Evolutionary conservation across 2,888 invertebrate genomes (phyloP).

Genomic region (Xylophagus ater): DNA sequence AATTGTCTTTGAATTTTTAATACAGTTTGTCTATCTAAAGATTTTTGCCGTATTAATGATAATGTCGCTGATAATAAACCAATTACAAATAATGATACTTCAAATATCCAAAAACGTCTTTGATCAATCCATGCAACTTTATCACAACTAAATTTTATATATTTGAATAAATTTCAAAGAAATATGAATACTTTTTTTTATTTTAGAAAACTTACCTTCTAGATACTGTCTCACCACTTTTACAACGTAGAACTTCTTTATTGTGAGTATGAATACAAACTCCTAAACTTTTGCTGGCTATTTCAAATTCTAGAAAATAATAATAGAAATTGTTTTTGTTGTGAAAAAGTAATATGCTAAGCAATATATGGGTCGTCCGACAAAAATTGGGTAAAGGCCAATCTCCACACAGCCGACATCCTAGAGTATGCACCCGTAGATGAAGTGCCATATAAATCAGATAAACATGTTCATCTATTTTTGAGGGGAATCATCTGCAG

Average conservation of each 20-base stretch:
- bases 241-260: slow-evolving; percentile 71
- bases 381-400: no score
- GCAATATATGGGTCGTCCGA: no score
- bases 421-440: no score
- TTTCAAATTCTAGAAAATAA: slow-evolving; percentile 57
- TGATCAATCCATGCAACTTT: slow-evolving; percentile 75
- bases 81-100: slow-evolving; percentile 27
- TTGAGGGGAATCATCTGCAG: no score
- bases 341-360: not conserved
- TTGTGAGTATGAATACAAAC: slow-evolving; percentile 74
- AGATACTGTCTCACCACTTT: slow-evolving; percentile 67
- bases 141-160: slow-evolving; percentile 54
- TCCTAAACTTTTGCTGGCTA: slow-evolving; percentile 67
- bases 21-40: slow-evolving; percentile 16
- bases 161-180: slow-evolving; percentile 8
- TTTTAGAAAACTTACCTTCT: slow-evolving; percentile 46
- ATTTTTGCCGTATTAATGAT: slow-evolving; percentile 28
- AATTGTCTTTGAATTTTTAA: slow-evolving; percentile 19
- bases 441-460: no score
- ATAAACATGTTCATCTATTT: no score
- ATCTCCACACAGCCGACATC: no score
- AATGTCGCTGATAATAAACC: slow-evolving; percentile 29
- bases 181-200: slow-evolving; percentile 9
- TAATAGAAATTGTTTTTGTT: not conserved
- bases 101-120: slow-evolving; percentile 49